Conservation (phyloP, 30 jellyfish, hydroid and myxozoan species). For the Hydractinia symbiolongicarpus region DNA sequence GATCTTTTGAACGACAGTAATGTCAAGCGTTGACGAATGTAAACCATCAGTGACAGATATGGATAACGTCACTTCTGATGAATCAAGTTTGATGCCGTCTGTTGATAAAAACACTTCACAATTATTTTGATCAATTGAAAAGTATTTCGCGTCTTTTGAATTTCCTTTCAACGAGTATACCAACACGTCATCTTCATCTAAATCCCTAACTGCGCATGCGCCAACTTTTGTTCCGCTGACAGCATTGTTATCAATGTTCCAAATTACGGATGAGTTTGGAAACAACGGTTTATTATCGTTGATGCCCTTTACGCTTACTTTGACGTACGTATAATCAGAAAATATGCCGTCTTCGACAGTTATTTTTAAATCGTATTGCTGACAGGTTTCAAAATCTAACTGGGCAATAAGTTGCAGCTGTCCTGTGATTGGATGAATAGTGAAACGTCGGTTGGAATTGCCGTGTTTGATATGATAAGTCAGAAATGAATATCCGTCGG, state of each 20-base stretch:
- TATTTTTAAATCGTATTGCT: background rate
- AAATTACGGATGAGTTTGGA: background rate
- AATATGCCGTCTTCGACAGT: background rate
- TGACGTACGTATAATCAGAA: background rate
- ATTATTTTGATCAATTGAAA: background rate
- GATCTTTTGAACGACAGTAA: background rate
- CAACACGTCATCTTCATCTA: slow-evolving; percentile 8
- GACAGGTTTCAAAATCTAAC: background rate
- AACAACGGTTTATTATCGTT: slow-evolving; percentile 6
- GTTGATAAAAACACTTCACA: background rate
- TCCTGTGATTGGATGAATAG: background rate
- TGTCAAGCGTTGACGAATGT: background rate
- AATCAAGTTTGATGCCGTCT: background rate
- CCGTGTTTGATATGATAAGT: background rate
- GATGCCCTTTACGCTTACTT: background rate
- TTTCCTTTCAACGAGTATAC: background rate
- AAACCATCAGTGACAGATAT: background rate
- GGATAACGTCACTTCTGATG: background rate
- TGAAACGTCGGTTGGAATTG: background rate
- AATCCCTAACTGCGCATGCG: background rate
- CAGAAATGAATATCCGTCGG: background rate
- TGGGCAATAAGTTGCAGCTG: background rate
- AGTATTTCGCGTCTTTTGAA: background rate
- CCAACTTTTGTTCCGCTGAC: background rate
- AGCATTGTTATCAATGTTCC: background rate